Evolutionary conservation across 2,797 vertebrate species (phyloP).

Genomic region (Valencia hispanica): DNA sequence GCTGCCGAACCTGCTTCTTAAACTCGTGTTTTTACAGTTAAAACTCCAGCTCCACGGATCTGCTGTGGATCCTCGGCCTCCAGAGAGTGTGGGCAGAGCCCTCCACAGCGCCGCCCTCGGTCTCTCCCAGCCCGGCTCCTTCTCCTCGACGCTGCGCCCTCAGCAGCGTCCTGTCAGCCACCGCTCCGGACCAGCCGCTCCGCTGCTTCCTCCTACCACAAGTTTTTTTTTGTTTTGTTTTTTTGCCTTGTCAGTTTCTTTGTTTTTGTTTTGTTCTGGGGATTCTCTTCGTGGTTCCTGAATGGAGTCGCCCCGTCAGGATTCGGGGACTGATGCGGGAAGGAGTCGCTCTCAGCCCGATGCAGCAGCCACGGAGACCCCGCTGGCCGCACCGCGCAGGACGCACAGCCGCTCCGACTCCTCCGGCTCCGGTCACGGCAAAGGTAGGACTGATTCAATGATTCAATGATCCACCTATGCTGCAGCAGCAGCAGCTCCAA

Average conservation of each 20-base stretch:
- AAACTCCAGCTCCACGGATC: not conserved
- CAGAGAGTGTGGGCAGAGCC: slow-evolving; percentile 46
- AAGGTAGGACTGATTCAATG: slow-evolving; percentile 72
- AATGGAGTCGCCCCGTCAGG: slow-evolving; percentile 79
- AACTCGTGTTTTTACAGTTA: not conserved
- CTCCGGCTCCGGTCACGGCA: slow-evolving; percentile 69
- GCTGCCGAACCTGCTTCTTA: not conserved
- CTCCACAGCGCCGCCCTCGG: slow-evolving; percentile 85
- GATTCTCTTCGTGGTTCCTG: slow-evolving; percentile 9
- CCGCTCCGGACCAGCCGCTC: slow-evolving; percentile 21
- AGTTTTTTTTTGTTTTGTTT: too few relatives aligned
- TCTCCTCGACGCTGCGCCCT: slow-evolving; percentile 74
- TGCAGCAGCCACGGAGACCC: slow-evolving; percentile 76
- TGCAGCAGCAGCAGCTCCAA: slow-evolving; percentile 25
- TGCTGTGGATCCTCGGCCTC: slow-evolving; percentile 17
- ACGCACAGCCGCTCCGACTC: slow-evolving; percentile 80
- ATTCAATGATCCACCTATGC: too few relatives aligned
- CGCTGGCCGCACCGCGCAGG: slow-evolving; percentile 71
- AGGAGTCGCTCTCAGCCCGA: slow-evolving; percentile 81
- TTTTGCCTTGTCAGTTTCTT: not conserved
- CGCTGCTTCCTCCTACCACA: too few relatives aligned
- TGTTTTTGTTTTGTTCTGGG: not conserved
- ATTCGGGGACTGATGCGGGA: slow-evolving; percentile 81
- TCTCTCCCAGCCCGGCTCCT: slow-evolving; percentile 43
- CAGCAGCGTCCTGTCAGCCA: slow-evolving; percentile 37